Evolutionary conservation across 1,140 invertebrate species (phyloP), one percentile per base, ranked within the genome.

Genomic region (Chironomus striatipennis): DNA sequence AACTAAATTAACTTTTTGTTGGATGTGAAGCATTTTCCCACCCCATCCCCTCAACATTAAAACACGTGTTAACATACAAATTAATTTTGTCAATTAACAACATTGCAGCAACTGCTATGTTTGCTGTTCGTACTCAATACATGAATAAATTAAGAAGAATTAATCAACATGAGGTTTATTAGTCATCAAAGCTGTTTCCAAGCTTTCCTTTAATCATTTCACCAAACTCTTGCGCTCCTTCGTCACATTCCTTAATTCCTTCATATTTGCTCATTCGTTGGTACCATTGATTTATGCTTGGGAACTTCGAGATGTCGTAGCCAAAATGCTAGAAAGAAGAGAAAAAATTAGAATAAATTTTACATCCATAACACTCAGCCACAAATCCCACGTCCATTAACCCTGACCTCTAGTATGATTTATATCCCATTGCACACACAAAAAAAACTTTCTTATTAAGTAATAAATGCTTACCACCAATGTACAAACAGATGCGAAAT

Each of bases 401-500:
- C 24, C 24, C 24, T 34, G 24, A 34, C 24, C 24, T 34, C 24
- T 34, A 34, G 5, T 34, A 34, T 34, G 24, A 34, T 34, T 34
- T 34, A 34, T 34, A 34, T 34, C 24, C 24, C 43, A 9, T 43
- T 43, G 42, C 6, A 43, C 42, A 43, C 2, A 47, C 9, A 57
- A 10, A 70, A 21, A 20, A 20, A 21, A 70, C 18, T 6, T 70
- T 20, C 10, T 18, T 20, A 70, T 20, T 12, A 57, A n/a, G 7
- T 12, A 57, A 10, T 12, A 57, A 57, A 57, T 57, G 10, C 47
- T 57, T 70, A 70, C 65, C 6, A 70, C 20, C n/a, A 70, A 17
- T 18, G 65, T 70, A 17, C 65, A 70, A 20, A 70, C 18, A 21
- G 65, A 70, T 70, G 65, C 17, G 15, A 70, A 70, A 70, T 70